These are phyloP conservation scores for Celastrina argiolus DNA, from an alignment of 2,888 invertebrate genomes.

Conservation along the genomic window DNA sequence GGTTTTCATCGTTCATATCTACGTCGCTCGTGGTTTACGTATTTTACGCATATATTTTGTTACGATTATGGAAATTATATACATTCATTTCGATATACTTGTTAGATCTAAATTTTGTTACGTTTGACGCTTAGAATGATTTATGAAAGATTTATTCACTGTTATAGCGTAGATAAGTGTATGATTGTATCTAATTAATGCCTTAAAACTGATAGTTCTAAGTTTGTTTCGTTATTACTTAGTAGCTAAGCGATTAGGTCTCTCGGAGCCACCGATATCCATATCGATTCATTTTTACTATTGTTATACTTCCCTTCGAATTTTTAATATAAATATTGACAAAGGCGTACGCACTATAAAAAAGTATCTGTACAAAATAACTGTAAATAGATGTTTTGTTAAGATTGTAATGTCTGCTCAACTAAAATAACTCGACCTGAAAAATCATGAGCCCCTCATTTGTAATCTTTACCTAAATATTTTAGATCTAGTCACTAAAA, in stretches of 20 bases:
- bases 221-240: conserved; percentile 59
- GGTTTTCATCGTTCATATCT: conserved; percentile 3
- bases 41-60: conserved; percentile 29
- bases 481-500: conserved; percentile 48
- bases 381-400: conserved; percentile 73
- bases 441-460: conserved; percentile 33
- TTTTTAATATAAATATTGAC: conserved; percentile 41
- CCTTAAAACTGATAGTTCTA: conserved; percentile 63
- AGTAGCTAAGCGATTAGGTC: conserved; percentile 36
- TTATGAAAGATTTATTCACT: conserved; percentile 66
- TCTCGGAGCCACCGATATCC: conserved; percentile 48
- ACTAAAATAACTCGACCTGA: conserved; percentile 69
- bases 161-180: conserved; percentile 63
- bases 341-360: conserved; percentile 63
- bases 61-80: conserved; percentile 38
- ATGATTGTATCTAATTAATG: conserved; percentile 60
- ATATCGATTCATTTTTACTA: conserved; percentile 45
- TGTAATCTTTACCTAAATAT: conserved; percentile 27
- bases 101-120: conserved; percentile 62
- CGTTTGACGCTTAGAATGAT: conserved; percentile 63
- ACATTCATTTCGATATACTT: conserved; percentile 51
- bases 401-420: conserved; percentile 74
- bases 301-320: conserved; percentile 41
- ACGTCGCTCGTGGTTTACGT: conserved; percentile 19
- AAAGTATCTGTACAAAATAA: conserved; percentile 58